These are phyloP conservation scores for Caerostris extrusa DNA, from an alignment of 1,140 invertebrate species.

Conservation along the genomic window DNA sequence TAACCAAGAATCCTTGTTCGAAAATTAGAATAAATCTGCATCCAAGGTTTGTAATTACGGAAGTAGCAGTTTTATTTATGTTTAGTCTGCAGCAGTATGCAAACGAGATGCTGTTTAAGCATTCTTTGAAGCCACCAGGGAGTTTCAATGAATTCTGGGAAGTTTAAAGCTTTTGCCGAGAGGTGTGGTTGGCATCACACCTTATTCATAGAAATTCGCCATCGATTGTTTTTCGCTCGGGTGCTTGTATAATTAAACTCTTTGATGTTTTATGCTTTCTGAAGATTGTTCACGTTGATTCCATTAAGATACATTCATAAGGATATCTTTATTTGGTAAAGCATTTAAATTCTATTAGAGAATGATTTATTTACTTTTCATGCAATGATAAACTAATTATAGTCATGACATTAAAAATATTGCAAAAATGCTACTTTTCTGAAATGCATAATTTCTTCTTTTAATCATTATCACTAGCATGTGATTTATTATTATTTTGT, in stretches of 20 bases:
- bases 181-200: not conserved
- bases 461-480: too few species aligned
- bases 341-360: too few species aligned
- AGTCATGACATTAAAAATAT: too few species aligned
- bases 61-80: not conserved
- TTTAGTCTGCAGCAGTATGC: not conserved
- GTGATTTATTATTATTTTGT: too few species aligned
- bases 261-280: not conserved
- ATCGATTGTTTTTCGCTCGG: not conserved
- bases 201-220: not conserved
- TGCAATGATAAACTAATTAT: too few species aligned
- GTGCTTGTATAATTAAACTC: not conserved
- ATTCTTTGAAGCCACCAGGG: not conserved
- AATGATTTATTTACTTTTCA: too few species aligned
- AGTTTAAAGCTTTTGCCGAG: not conserved
- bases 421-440: too few species aligned
- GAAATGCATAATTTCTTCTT: too few species aligned
- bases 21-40: constrained; percentile 32
- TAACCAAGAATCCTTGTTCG: not conserved
- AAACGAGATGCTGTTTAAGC: not conserved
- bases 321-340: too few species aligned
- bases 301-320: not conserved
- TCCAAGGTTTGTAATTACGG: not conserved
- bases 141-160: not conserved
- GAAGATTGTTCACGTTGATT: not conserved